Evolutionary conservation across 2,113 vertebrate species (phyloP), one percentile per base, ranked within the genome.

Genomic region (Microcebus lehilahytsara): DNA sequence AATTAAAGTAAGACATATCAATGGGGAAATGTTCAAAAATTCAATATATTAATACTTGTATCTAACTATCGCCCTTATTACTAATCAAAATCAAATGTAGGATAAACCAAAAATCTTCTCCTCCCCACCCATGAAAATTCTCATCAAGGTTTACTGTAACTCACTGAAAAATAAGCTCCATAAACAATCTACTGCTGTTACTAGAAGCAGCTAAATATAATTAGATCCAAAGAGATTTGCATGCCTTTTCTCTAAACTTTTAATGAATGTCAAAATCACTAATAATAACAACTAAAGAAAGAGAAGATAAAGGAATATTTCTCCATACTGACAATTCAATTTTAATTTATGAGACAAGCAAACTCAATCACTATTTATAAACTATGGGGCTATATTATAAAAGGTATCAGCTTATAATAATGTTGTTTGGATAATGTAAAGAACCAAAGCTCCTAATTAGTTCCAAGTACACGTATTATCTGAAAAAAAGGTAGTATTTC

Each of bases 261-360:
- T 77, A 90, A 80, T 49, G 11, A 83, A 37, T 77, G 79, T 40
- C 34, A 94, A 96, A 97, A 79, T 80, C n/a, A 96, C 86, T 85
- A 74, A 78, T 81, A 74, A 78, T 53, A 56, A 81, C 51, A 93
- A 93, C 40, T 56, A 77, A 92, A 89, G 62, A 93, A 71, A 91
- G 66, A 67, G 32, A 80, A 69, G 11, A 91, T 37, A 81, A 56
- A 56, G 32, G 12, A 93, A 91, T 95, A 71, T 91, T 95, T 95
- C 42, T 97, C 9, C 34, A 34, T 60, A 94, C 90, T n/a, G 32
- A 51, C 60, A 95, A 90, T 79, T 93, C 49, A 93, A 83, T 81
- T 92, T 90, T 93, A 95, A 85, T 11, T 85, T 62, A 78, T 80
- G n/a, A 58, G 40, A 91, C 1, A 93, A 42, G 27, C n/a, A 91